Percentiles rank a stretch among this genome's conserved stretches.
Evolutionary conservation across 2,113 vertebrate genomes (phyloP).

Genomic region (Stictonetta naevosa): DNA sequence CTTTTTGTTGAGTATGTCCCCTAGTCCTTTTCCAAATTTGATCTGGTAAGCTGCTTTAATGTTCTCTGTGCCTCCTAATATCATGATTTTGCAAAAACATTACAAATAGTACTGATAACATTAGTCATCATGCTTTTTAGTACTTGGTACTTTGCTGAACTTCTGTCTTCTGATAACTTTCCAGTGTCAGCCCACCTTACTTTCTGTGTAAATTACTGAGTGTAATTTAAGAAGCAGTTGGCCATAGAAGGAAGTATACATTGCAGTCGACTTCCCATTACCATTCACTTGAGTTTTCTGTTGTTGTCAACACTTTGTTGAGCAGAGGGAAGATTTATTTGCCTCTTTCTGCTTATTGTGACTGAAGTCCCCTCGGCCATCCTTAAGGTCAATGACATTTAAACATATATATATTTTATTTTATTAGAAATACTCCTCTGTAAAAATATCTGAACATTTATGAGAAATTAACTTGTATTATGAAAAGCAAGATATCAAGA

Average conservation of each 20-base stretch:
- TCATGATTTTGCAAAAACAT: not conserved
- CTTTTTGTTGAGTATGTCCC: not conserved
- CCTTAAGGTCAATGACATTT: not conserved
- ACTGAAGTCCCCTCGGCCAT: not conserved
- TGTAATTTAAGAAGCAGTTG: not conserved
- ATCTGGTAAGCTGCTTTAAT: not conserved
- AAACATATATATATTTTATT: not conserved
- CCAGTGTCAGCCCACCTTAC: not conserved
- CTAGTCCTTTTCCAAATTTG: not conserved
- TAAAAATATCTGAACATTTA: not conserved
- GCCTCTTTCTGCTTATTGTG: not conserved
- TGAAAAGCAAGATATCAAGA: constrained; percentile 49
- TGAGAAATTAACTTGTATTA: constrained; percentile 8
- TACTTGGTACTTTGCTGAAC: not conserved
- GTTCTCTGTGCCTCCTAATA: not conserved
- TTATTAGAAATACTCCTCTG: not conserved
- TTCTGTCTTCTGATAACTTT: not conserved
- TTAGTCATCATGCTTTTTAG: not conserved
- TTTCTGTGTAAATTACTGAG: not conserved
- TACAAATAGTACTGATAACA: not conserved
- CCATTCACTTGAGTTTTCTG: not conserved
- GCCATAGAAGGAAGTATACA: not conserved
- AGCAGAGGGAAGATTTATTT: not conserved
- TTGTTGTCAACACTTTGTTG: not conserved
- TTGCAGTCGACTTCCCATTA: not conserved